Percentiles rank a stretch among this genome's conserved stretches.
phyloP scores from a whole-genome alignment of 2,888 invertebrate genomes.

The Mythimna impura region DNA sequence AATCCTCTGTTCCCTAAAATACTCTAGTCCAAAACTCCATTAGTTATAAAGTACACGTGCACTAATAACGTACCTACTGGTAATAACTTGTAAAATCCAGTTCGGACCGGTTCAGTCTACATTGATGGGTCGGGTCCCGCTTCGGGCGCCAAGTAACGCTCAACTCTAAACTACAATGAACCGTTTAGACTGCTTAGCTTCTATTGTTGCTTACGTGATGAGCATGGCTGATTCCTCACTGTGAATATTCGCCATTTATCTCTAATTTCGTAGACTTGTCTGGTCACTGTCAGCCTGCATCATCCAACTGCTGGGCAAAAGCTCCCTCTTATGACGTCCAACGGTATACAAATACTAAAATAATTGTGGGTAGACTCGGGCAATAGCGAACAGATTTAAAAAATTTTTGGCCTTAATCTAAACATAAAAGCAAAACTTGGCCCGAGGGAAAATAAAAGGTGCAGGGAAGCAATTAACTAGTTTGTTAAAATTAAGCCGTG shows the following conservation, averaged over 20 bases:
- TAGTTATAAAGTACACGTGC: conserved; percentile 37
- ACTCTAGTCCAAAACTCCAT: conserved; percentile 13
- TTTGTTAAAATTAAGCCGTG: conserved; percentile 48
- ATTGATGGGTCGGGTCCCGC: conserved; percentile 45
- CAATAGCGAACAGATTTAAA: conserved; percentile 22
- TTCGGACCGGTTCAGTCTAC: conserved; percentile 44
- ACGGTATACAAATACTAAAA: too few species aligned
- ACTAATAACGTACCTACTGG: conserved; percentile 43
- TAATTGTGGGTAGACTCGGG: conserved; percentile 3
- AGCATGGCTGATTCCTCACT: conserved; percentile 28
- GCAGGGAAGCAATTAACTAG: conserved; percentile 40
- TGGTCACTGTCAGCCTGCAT: background rate
- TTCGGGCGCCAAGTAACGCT: conserved; percentile 50
- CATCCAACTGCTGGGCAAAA: background rate
- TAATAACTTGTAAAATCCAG: conserved; percentile 61
- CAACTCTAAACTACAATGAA: conserved; percentile 55
- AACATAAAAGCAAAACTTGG: conserved; percentile 9
- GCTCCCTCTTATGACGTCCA: too few species aligned
- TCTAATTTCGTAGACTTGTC: background rate
- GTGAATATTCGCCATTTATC: conserved; percentile 13
- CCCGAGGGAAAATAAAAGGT: conserved; percentile 26
- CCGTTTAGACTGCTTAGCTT: conserved; percentile 50
- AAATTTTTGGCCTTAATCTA: conserved; percentile 6
- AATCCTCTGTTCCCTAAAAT: conserved; percentile 4
- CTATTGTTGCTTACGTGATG: conserved; percentile 47